A percentile compares a stretch with the other conserved stretches of the same genome.
These are phyloP conservation scores for Leucoma salicis DNA, from an alignment of 2,888 invertebrate genomes.

Conservation along the genomic window DNA sequence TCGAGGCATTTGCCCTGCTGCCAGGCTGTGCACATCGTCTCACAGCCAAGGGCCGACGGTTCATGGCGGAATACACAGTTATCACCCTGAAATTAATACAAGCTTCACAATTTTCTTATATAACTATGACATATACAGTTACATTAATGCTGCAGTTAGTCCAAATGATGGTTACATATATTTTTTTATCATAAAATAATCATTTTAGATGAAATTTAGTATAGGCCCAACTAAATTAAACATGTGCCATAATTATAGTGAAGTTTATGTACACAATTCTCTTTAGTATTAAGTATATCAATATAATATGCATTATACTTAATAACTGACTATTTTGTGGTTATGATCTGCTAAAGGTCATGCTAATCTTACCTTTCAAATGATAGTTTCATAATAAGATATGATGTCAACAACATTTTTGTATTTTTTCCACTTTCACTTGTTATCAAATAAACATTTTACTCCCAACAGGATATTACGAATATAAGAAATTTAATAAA, in stretches of 20 bases:
- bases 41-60: constrained; percentile 90
- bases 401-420: not conserved
- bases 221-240: too few relatives aligned
- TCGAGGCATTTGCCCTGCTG: constrained; percentile 90
- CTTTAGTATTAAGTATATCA: too few relatives aligned
- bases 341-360: constrained; percentile 14
- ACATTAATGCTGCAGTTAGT: too few relatives aligned
- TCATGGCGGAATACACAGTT: constrained; percentile 92
- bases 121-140: too few relatives aligned
- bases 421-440: constrained; percentile 3
- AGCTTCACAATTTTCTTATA: too few relatives aligned
- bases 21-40: constrained; percentile 91
- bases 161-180: too few relatives aligned
- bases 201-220: too few relatives aligned
- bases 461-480: not conserved
- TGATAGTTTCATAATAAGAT: constrained; percentile 7
- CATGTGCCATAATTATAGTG: too few relatives aligned
- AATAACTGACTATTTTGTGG: constrained; percentile 1
- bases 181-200: too few relatives aligned
- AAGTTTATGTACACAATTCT: too few relatives aligned
- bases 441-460: not conserved
- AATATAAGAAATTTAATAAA: constrained; percentile 15
- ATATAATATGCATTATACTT: too few relatives aligned
- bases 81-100: constrained; percentile 83
- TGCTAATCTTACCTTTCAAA: constrained; percentile 12